Conservation (phyloP, 2,797 vertebrate species). For the Rhynchonycteris naso region DNA sequence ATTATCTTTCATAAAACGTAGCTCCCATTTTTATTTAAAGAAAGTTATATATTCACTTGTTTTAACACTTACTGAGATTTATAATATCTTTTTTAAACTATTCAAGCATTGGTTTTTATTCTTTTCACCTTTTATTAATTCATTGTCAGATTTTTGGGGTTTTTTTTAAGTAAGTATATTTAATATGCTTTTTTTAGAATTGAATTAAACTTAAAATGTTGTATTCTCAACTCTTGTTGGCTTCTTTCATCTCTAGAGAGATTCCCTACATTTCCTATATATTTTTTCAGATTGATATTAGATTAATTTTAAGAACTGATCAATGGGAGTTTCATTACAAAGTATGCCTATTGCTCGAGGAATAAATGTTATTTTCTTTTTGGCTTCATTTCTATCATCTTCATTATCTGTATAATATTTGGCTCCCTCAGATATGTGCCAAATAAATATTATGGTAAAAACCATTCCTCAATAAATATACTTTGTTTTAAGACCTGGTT, state of each 20-base stretch:
- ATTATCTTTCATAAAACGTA: slow-evolving; percentile 62
- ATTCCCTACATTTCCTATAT: background rate
- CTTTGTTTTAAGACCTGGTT: background rate
- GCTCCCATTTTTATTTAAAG: slow-evolving; percentile 63
- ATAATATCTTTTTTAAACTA: background rate
- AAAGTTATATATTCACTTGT: background rate
- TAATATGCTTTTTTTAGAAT: background rate
- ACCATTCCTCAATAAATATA: background rate
- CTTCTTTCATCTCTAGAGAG: background rate
- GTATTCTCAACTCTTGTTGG: background rate
- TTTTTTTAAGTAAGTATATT: background rate
- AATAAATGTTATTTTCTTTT: background rate
- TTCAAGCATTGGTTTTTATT: background rate
- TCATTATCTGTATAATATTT: background rate
- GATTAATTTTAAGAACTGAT: background rate
- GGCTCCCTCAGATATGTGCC: background rate
- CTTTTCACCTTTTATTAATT: background rate
- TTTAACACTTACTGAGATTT: slow-evolving; percentile 15
- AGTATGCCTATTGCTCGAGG: background rate
- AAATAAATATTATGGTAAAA: background rate
- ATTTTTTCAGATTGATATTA: background rate
- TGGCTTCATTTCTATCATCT: background rate
- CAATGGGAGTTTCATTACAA: background rate
- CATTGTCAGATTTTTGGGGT: background rate
- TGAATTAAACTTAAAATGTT: slow-evolving; percentile 14